A percentile compares a stretch with the other conserved stretches of the same genome.
Conservation (phyloP, 2,888 invertebrate species). For the Tenthredo scrophulariae region DNA sequence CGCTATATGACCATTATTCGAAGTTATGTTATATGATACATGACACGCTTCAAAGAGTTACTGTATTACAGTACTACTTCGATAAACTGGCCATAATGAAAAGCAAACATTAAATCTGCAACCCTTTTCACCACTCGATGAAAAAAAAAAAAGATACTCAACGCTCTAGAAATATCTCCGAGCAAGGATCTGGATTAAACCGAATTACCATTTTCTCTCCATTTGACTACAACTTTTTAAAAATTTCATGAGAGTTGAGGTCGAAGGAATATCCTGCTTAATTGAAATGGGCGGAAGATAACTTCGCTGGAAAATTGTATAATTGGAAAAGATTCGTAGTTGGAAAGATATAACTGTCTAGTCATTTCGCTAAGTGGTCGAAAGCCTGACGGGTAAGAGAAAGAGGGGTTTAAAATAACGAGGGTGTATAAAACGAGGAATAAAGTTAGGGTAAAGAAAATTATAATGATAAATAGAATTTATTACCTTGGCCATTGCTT, state of each 20-base stretch:
- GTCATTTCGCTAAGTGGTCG: constrained; percentile 34
- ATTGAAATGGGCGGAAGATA: background rate
- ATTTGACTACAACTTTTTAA: background rate
- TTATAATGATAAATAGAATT: constrained; percentile 23
- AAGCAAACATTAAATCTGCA: background rate
- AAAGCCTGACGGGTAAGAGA: background rate
- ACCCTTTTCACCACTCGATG: background rate
- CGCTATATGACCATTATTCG: background rate
- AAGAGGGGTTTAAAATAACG: background rate
- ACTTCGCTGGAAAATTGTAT: background rate
- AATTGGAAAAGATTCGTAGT: background rate
- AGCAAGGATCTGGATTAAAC: background rate
- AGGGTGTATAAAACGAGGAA: background rate
- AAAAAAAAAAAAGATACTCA: background rate
- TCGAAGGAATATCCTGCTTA: background rate
- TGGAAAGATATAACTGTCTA: background rate
- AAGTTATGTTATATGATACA: background rate
- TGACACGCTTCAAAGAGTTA: background rate
- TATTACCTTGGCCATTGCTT: constrained; percentile 88
- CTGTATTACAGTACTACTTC: background rate
- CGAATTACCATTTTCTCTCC: background rate
- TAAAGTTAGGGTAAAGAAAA: background rate
- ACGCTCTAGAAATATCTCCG: background rate
- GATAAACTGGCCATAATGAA: background rate
- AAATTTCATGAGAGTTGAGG: background rate